Conservation (phyloP, 1,140 invertebrate species). For the Orchesella cincta region DNA sequence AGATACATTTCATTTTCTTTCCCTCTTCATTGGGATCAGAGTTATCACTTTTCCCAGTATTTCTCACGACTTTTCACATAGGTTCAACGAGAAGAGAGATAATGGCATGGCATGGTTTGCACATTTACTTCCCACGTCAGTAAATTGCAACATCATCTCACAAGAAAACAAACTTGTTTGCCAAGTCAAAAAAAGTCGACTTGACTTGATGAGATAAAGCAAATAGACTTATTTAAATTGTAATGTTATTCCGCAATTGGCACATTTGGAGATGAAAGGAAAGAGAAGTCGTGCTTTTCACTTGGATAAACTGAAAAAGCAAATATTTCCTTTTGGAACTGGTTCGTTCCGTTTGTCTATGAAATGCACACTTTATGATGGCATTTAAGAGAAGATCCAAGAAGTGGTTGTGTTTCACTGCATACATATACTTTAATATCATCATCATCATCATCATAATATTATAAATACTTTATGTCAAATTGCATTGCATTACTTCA, state of each 20-base stretch:
- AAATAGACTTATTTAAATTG: conserved; percentile 35
- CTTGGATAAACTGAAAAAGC: conserved; percentile 20
- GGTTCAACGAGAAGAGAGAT: no score
- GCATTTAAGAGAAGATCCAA: conserved; percentile 4
- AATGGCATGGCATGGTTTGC: no score
- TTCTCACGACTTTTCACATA: conserved; percentile 4
- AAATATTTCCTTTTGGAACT: conserved; percentile 26
- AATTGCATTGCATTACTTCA: conserved; percentile 10
- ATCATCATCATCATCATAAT: conserved; percentile 23
- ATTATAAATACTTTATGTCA: conserved; percentile 26
- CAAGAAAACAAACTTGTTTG: conserved; percentile 3
- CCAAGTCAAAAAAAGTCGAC: conserved; percentile 4
- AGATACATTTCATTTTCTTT: no score
- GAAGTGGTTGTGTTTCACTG: conserved; percentile 17
- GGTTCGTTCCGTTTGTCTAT: conserved; percentile 18
- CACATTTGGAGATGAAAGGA: conserved; percentile 22
- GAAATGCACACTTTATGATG: conserved; percentile 27
- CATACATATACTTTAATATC: conserved; percentile 23
- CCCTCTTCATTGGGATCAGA: no score
- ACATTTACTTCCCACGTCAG: background rate
- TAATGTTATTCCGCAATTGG: conserved; percentile 31
- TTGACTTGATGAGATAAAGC: conserved; percentile 7
- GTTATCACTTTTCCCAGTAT: background rate
- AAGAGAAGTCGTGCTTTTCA: conserved; percentile 2
- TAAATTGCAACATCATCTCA: background rate